Base-by-base conservation (phyloP, 2,888 invertebrate species). In the Drepana falcataria region DNA sequence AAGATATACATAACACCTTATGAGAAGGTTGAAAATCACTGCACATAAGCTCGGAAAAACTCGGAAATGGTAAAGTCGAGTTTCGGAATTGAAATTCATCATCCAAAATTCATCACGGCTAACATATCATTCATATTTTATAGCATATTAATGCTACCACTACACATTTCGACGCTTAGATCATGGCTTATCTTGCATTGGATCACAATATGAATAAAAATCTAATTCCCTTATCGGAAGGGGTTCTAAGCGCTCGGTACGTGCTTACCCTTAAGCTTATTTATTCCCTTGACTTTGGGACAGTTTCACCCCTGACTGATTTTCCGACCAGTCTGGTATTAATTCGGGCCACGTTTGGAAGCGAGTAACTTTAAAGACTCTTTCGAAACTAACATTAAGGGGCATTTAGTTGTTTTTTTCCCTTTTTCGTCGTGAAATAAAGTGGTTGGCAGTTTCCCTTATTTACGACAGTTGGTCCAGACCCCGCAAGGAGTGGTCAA, bases 261-360 rank as follows among this genome's bases (percentile, higher is more conserved):
- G 63, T 69, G 66, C 63, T 49, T 53, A 53, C 54, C 65, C 61
- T 44, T 51, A 53, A 59, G 65, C 63, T 64, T 73, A 73, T 68
- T 73, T 73, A 73, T 70, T 67, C 66, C 63, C 66, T 59, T 65
- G 67, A 66, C 66, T 69, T 57, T 51, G 60, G 49, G 63, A 64
- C 65, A 64, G 60, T 65, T 65, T 65, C 57, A 57, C 60, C 59
- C 61, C 62, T 69, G 71, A 72, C 65, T 76, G 72, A 77, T 69
- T 73, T 61, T 59, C 51, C 58, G 55, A 60, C 55, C 55, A 59
- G 49, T 21, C 21, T 21, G 21, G 21, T 63, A 68, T 70, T 67
- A 70, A 77, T 76, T 73, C 79, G 48, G 55, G 33, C 49, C 54
- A 54, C 54, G 54, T 54, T 54, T 51, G 47, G 47, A 54, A 59